Percentiles rank a stretch among this genome's conserved stretches.
Conservation (phyloP, 2,888 invertebrate species). For the Zele albiditarsus region DNA sequence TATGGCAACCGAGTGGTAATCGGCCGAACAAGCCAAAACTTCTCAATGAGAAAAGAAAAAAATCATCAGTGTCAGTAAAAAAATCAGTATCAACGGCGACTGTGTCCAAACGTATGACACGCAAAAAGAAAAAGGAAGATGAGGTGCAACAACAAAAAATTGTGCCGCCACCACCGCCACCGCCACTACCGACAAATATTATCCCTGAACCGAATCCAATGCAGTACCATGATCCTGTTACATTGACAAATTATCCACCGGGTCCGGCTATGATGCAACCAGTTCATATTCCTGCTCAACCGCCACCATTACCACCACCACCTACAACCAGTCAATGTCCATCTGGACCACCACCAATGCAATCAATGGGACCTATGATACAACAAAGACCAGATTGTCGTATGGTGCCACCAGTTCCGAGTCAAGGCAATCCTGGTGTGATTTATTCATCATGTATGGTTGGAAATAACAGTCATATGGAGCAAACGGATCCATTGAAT, state of each 20-base stretch:
- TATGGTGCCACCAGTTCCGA: conserved; percentile 54
- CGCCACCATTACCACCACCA: conserved; percentile 49
- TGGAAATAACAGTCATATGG: conserved; percentile 62
- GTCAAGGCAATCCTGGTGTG: conserved; percentile 57
- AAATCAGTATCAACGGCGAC: conserved; percentile 45
- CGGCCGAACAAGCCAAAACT: conserved; percentile 67
- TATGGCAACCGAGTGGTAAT: conserved; percentile 71
- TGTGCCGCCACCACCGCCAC: conserved; percentile 50
- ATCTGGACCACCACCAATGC: conserved; percentile 44
- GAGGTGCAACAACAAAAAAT: conserved; percentile 48
- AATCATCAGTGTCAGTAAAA: conserved; percentile 53
- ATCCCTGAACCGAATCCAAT: conserved; percentile 57
- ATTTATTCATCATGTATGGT: conserved; percentile 69
- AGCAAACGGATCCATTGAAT: conserved; percentile 68
- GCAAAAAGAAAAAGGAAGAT: conserved; percentile 54
- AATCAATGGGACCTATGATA: conserved; percentile 64
- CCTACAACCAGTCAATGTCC: conserved; percentile 45
- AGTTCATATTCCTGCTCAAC: conserved; percentile 58
- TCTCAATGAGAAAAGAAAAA: conserved; percentile 61
- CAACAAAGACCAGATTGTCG: conserved; percentile 67
- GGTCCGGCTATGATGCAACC: conserved; percentile 62
- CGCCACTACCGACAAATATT: conserved; percentile 54
- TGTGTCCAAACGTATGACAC: conserved; percentile 45
- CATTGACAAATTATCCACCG: conserved; percentile 60
- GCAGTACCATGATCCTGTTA: conserved; percentile 61